A percentile compares a stretch with the other conserved stretches of the same genome.
Conservation (phyloP, 2,888 invertebrate species). For the Drosophila koepferae region DNA sequence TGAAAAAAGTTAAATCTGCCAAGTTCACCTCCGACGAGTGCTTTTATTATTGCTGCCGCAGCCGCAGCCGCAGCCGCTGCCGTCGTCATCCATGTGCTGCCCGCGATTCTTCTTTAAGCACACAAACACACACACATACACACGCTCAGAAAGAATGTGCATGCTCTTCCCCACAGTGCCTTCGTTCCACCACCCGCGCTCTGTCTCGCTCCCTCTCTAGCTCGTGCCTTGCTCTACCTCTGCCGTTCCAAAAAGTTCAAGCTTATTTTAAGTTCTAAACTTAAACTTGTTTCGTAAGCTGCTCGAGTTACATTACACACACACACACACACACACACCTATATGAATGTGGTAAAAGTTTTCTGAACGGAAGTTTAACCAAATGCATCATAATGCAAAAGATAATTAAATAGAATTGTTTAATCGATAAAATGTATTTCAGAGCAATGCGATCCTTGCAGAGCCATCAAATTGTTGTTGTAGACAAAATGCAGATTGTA, state of each 20-base stretch:
- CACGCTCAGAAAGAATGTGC: constrained; percentile 5
- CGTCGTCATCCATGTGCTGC: background rate
- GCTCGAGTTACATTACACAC: constrained; percentile 24
- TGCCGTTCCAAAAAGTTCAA: constrained; percentile 57
- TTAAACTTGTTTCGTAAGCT: constrained; percentile 72
- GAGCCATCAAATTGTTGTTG: background rate
- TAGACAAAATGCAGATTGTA: no score
- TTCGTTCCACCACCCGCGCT: background rate
- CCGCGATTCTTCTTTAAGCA: constrained; percentile 42
- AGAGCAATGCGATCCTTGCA: background rate
- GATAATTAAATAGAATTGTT: background rate
- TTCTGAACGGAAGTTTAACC: constrained; percentile 30
- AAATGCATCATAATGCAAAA: constrained; percentile 8
- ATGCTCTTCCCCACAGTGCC: constrained; percentile 4
- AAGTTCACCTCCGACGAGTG: constrained; percentile 74
- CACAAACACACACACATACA: constrained; percentile 7
- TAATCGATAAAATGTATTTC: background rate
- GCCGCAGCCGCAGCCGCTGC: constrained; percentile 8
- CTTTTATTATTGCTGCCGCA: constrained; percentile 56
- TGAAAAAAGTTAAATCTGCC: constrained; percentile 80
- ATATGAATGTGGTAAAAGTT: constrained; percentile 52
- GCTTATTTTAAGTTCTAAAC: constrained; percentile 67
- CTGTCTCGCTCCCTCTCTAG: background rate
- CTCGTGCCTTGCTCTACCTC: constrained; percentile 16
- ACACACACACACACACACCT: background rate